These are phyloP conservation scores for Gallirallus australis DNA, from an alignment of 2,797 vertebrate species.

Conservation along the genomic window DNA sequence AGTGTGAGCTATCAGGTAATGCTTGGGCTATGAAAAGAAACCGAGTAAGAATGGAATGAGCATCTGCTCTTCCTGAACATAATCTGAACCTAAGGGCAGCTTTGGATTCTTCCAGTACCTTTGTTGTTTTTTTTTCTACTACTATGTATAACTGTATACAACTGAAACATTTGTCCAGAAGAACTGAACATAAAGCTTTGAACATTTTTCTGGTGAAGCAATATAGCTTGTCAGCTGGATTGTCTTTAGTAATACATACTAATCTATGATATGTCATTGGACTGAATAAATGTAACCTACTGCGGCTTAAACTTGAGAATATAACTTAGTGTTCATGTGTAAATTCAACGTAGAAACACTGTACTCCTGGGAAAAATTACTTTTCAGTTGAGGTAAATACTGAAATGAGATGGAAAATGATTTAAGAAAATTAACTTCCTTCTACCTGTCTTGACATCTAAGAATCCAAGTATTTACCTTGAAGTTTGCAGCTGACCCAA, in stretches of 20 bases:
- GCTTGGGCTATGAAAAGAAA: background rate
- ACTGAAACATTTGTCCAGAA: background rate
- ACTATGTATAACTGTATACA: background rate
- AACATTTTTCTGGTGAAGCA: background rate
- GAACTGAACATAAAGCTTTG: background rate
- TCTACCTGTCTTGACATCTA: background rate
- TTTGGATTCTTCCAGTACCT: background rate
- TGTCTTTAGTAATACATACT: background rate
- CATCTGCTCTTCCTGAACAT: background rate
- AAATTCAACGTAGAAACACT: background rate
- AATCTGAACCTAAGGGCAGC: background rate
- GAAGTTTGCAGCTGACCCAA: background rate
- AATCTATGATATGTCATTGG: background rate
- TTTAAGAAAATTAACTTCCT: background rate
- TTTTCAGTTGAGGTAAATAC: background rate
- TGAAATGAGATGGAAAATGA: background rate
- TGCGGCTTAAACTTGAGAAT: background rate
- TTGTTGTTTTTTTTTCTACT: background rate
- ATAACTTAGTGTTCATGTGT: background rate
- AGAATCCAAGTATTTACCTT: background rate
- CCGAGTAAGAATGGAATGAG: background rate
- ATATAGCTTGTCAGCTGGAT: background rate
- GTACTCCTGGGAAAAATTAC: background rate
- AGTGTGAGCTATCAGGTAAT: background rate
- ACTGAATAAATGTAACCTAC: background rate